phyloP scores from a whole-genome alignment of 2,113 vertebrate genomes.

The Herpetotheres cachinnans region DNA sequence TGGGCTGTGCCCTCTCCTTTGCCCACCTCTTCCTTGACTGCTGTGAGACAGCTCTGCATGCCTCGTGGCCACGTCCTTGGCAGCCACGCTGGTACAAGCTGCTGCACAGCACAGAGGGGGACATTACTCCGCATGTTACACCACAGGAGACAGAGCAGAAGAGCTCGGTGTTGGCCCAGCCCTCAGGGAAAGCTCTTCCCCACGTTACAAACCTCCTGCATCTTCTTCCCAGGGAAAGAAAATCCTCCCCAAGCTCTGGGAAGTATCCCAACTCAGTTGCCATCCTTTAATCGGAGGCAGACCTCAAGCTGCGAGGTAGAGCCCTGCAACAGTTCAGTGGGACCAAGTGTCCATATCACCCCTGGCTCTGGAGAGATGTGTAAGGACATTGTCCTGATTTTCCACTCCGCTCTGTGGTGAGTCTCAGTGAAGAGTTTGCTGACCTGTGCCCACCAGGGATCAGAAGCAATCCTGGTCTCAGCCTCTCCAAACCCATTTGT shows the following conservation, averaged over 20 bases:
- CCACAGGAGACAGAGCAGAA: neutral
- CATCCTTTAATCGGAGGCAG: neutral
- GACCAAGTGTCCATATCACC: neutral
- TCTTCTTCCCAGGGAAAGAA: neutral
- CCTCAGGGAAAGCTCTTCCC: neutral
- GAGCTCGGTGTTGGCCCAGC: neutral
- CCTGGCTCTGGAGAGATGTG: neutral
- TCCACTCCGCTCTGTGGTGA: neutral
- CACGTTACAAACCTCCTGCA: neutral
- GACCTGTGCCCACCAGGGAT: neutral
- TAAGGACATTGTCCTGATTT: neutral
- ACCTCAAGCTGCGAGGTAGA: neutral
- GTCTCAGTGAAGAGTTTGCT: neutral
- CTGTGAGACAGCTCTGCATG: neutral
- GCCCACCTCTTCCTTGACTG: neutral
- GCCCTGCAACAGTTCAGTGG: neutral
- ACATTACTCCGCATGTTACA: neutral
- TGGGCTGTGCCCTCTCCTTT: neutral
- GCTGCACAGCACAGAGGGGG: accelerated
- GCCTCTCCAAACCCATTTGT: neutral
- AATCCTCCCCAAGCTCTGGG: neutral
- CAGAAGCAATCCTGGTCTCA: neutral
- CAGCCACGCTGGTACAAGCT: neutral
- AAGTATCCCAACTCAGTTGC: neutral
- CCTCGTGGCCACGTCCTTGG: accelerated